phyloP scores from a whole-genome alignment of 35 echinoderm and acorn worm species.

The Chiridota heheva region DNA sequence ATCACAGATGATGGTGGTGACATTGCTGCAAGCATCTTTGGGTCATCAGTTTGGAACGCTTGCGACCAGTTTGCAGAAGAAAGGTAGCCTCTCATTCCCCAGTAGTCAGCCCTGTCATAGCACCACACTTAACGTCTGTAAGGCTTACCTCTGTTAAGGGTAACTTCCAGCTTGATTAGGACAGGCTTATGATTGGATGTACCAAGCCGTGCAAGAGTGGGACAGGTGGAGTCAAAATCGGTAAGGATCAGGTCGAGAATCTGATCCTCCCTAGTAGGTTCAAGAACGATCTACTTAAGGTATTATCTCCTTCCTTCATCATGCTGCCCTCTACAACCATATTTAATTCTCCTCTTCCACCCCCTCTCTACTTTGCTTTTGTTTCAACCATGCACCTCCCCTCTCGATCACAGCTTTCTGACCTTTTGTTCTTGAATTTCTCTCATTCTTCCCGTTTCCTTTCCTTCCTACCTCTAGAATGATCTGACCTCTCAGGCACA shows the following conservation, averaged over 20 bases:
- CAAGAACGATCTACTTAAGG: constrained; percentile 40
- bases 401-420: no score
- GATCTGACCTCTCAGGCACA: no score
- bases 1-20: constrained; percentile 30
- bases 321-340: no score
- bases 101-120: constrained; percentile 36
- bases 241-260: constrained; percentile 65
- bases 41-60: not conserved
- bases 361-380: no score
- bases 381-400: no score
- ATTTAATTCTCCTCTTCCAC: no score
- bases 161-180: not conserved
- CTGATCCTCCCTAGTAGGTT: constrained; percentile 70
- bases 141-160: constrained; percentile 39
- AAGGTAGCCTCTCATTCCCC: not conserved
- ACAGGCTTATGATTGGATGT: constrained; percentile 64
- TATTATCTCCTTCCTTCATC: no score
- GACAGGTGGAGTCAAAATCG: constrained; percentile 29
- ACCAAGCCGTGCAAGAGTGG: constrained; percentile 27
- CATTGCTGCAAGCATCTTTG: not conserved
- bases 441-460: no score
- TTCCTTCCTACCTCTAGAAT: no score
- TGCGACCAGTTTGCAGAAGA: not conserved
- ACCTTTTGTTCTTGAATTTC: no score
- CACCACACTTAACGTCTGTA: constrained; percentile 36